These are phyloP conservation scores for Ephestia elutella DNA, from an alignment of 1,140 invertebrate genomes.

Conservation along the genomic window DNA sequence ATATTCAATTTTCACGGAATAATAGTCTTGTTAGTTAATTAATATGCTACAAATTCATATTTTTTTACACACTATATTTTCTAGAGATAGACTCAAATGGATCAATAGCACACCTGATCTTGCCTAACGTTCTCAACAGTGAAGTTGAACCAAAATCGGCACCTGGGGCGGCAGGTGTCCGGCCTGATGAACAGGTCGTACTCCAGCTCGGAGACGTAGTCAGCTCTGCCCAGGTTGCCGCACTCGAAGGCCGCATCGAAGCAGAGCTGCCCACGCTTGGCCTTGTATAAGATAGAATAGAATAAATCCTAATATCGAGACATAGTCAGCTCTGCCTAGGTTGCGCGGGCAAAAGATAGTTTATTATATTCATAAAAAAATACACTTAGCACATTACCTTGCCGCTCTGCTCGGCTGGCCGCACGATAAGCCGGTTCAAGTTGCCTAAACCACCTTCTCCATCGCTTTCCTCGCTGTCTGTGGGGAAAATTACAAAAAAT, in stretches of 20 bases:
- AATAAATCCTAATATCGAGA: no score
- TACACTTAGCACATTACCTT: no score
- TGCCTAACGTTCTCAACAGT: conserved; percentile 96
- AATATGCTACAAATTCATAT: no score
- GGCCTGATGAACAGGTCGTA: conserved; percentile 97
- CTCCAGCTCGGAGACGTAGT: conserved; percentile 94
- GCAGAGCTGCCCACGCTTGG: conserved; percentile 94
- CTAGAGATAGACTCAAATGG: no score
- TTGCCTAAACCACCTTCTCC: conserved; percentile 96
- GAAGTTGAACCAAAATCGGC: conserved; percentile 98
- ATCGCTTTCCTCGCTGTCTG: conserved; percentile 96
- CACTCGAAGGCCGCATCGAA: conserved; percentile 99
- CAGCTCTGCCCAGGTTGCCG: conserved; percentile 96
- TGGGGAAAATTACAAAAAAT: conserved; percentile 6
- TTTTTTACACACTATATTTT: no score
- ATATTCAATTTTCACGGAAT: neutral
- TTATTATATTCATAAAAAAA: no score
- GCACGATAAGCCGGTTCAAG: conserved; percentile 92
- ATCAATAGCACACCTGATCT: conserved; percentile 85
- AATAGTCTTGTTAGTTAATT: no score
- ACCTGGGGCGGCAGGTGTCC: conserved; percentile 95
- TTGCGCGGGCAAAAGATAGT: no score
- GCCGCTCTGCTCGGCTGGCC: conserved; percentile 94
- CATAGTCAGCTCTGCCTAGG: no score
- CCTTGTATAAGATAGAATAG: no score